Percentiles rank a stretch among this genome's conserved stretches.
These are phyloP conservation scores for Bombylius discolor DNA, from an alignment of 2,888 invertebrate species.

Conservation along the genomic window DNA sequence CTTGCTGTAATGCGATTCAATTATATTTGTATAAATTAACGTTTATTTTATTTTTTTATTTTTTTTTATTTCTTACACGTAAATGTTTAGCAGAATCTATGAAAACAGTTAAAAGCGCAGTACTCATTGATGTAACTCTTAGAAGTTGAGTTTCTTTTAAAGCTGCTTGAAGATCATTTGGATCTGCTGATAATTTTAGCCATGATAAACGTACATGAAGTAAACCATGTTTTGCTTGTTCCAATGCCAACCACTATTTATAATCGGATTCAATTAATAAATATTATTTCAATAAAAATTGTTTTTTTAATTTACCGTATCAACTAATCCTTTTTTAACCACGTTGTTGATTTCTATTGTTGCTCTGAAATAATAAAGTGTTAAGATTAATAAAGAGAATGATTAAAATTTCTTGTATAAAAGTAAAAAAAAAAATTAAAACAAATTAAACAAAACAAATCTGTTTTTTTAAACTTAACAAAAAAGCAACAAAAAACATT, in stretches of 20 bases:
- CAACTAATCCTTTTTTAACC: slow-evolving; percentile 54
- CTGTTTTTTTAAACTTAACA: neutral
- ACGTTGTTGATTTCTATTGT: slow-evolving; percentile 58
- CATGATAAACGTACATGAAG: slow-evolving; percentile 81
- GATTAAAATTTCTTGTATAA: too few species aligned
- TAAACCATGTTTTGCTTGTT: slow-evolving; percentile 90
- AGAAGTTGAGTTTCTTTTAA: slow-evolving; percentile 60
- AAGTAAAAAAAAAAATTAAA: too few species aligned
- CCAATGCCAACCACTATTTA: slow-evolving; percentile 82
- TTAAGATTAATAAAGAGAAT: too few species aligned
- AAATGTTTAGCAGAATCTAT: slow-evolving; percentile 85
- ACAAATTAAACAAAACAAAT: too few species aligned
- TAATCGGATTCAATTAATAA: slow-evolving; percentile 3
- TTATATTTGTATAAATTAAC: neutral
- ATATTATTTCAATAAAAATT: neutral
- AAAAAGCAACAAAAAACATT: neutral
- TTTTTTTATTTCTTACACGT: slow-evolving; percentile 50
- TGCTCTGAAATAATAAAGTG: slow-evolving; percentile 40
- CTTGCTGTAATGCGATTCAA: slow-evolving; percentile 50
- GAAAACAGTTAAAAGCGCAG: slow-evolving; percentile 70
- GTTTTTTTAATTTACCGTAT: slow-evolving; percentile 43
- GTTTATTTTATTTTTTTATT: neutral
- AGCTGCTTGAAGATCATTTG: slow-evolving; percentile 58
- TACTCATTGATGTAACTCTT: slow-evolving; percentile 60
- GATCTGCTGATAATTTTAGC: slow-evolving; percentile 64